Evolutionary conservation across 2,113 vertebrate genomes (phyloP).

Genomic region (Salvelinus namaycush): DNA sequence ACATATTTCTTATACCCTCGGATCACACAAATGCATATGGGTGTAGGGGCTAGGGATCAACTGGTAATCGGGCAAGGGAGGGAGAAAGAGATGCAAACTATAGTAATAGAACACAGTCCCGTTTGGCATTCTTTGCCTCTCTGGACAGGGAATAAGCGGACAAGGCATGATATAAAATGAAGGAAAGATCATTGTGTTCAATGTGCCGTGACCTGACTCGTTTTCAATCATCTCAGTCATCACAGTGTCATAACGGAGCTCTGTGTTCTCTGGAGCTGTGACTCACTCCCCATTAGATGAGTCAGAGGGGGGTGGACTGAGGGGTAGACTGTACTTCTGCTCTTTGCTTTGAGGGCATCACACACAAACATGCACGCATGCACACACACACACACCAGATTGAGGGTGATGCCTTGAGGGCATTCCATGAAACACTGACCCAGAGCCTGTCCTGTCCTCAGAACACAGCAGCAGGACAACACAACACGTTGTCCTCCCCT

Average conservation of each 20-base stretch:
- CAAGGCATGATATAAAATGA: constrained; percentile 10
- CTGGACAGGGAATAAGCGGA: constrained; percentile 2
- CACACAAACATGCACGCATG: too few relatives aligned
- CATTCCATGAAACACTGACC: constrained; percentile 63
- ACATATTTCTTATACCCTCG: too few relatives aligned
- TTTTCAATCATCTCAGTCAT: too few relatives aligned
- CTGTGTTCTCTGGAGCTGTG: too few relatives aligned
- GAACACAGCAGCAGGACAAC: constrained; percentile 61
- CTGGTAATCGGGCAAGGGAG: not conserved
- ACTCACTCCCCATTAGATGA: too few relatives aligned
- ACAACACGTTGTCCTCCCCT: constrained; percentile 58
- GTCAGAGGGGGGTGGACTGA: constrained; percentile 1
- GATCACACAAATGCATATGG: too few relatives aligned
- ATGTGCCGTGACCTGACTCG: too few relatives aligned
- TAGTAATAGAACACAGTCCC: not conserved
- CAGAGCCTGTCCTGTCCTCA: constrained; percentile 35
- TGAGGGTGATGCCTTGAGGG: constrained; percentile 43
- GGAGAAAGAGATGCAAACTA: not conserved
- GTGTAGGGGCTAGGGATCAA: too few relatives aligned
- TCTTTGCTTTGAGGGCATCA: not conserved
- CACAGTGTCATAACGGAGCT: too few relatives aligned
- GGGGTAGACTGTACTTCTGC: not conserved
- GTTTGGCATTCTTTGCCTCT: too few relatives aligned
- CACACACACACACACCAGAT: constrained; percentile 24
- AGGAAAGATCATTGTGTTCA: not conserved